These are phyloP conservation scores for Rhinolophus ferrumequinum DNA, from an alignment of 2,113 vertebrate genomes.

Conservation along the genomic window DNA sequence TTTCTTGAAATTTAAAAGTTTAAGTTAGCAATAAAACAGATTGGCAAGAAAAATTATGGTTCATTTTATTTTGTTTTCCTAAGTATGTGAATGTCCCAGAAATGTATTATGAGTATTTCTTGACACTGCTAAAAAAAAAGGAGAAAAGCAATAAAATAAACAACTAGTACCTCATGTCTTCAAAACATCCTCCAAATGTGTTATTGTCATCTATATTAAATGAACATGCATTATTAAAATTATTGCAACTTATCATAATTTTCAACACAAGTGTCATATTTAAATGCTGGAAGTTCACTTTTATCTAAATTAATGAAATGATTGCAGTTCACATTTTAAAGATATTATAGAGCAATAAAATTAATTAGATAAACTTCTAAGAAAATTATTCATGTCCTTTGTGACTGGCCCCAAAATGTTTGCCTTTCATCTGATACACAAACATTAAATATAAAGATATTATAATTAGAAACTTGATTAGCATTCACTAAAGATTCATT, in stretches of 20 bases:
- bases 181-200: background rate
- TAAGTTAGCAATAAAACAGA: background rate
- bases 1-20: background rate
- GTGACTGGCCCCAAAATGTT: slow-evolving; percentile 88
- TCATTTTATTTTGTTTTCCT: background rate
- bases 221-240: slow-evolving; percentile 71
- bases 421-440: slow-evolving; percentile 92
- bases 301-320: slow-evolving; percentile 93
- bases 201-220: slow-evolving; percentile 53
- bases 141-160: background rate
- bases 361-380: slow-evolving; percentile 95
- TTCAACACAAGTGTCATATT: slow-evolving; percentile 80
- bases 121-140: background rate
- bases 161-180: background rate
- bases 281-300: slow-evolving; percentile 84
- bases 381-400: slow-evolving; percentile 94
- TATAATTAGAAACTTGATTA: slow-evolving; percentile 87
- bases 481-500: slow-evolving; percentile 85
- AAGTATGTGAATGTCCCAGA: background rate
- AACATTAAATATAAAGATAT: slow-evolving; percentile 88
- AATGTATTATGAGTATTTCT: background rate
- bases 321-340: slow-evolving; percentile 90
- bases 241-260: slow-evolving; percentile 75
- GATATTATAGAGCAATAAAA: slow-evolving; percentile 90
- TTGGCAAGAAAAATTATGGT: background rate